Percentiles rank a stretch among this genome's conserved stretches.
Conservation (phyloP, 2,888 invertebrate species). For the Boloria selene region DNA sequence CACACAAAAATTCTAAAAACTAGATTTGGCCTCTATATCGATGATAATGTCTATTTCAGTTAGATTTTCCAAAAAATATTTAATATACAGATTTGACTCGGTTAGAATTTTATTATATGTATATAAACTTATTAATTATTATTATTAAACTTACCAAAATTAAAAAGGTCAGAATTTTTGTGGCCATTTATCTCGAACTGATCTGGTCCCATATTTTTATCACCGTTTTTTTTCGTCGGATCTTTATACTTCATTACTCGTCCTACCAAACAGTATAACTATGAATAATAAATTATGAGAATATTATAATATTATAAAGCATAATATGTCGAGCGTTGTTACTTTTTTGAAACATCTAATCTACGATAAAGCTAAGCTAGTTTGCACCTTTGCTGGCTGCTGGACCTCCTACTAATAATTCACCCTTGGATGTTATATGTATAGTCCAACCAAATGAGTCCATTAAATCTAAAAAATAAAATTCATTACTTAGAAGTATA, state of each 20-base stretch:
- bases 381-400: conserved; percentile 52
- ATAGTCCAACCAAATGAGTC: conserved; percentile 64
- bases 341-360: too few relatives aligned
- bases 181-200: conserved; percentile 18
- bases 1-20: too few relatives aligned
- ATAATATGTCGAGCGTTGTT: too few relatives aligned
- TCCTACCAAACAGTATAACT: conserved; percentile 20
- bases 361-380: too few relatives aligned
- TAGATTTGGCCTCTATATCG: too few relatives aligned
- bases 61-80: too few relatives aligned
- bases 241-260: conserved; percentile 20
- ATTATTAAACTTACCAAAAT: conserved; percentile 47
- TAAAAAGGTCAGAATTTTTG: conserved; percentile 38
- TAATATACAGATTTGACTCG: too few relatives aligned
- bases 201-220: conserved; percentile 8
- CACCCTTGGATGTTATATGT: conserved; percentile 42
- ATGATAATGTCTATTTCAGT: too few relatives aligned
- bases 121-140: too few relatives aligned
- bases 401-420: conserved; percentile 49
- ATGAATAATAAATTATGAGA: neutral
- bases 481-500: neutral
- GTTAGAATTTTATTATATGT: too few relatives aligned
- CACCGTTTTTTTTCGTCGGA: neutral
- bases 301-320: too few relatives aligned
- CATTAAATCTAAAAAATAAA: conserved; percentile 48